Conservation (phyloP, 1,140 invertebrate genomes). For the Sarcophaga peregrina region DNA sequence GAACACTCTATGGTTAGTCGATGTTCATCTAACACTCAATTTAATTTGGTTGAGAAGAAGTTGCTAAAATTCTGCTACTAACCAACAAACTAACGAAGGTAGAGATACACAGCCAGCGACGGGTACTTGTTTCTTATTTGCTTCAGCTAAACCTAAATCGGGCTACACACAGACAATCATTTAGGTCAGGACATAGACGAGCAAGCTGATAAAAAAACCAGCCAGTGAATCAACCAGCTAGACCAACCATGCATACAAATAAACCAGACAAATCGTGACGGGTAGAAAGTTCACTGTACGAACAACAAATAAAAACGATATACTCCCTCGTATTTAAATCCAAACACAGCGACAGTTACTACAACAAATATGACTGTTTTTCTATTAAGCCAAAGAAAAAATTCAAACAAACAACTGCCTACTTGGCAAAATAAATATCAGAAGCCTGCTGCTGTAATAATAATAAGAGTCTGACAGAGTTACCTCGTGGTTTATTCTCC, state of each 20-base stretch:
- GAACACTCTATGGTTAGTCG: too few relatives aligned
- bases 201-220: too few relatives aligned
- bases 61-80: too few relatives aligned
- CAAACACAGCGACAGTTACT: neutral
- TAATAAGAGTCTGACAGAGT: neutral
- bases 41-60: too few relatives aligned
- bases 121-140: neutral
- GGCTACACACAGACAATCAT: too few relatives aligned
- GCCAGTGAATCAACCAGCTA: too few relatives aligned
- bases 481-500: neutral
- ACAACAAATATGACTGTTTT: neutral
- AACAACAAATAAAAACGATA: too few relatives aligned
- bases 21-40: neutral
- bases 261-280: too few relatives aligned
- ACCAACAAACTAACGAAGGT: neutral
- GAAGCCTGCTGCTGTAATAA: neutral
- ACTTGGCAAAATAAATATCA: neutral
- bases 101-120: neutral
- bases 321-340: too few relatives aligned
- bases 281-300: too few relatives aligned
- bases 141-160: too few relatives aligned
- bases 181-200: too few relatives aligned
- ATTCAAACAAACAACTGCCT: neutral
- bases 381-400: neutral
- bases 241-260: neutral